Conservation (phyloP, 2,888 invertebrate genomes). For the Adela reaumurella region DNA sequence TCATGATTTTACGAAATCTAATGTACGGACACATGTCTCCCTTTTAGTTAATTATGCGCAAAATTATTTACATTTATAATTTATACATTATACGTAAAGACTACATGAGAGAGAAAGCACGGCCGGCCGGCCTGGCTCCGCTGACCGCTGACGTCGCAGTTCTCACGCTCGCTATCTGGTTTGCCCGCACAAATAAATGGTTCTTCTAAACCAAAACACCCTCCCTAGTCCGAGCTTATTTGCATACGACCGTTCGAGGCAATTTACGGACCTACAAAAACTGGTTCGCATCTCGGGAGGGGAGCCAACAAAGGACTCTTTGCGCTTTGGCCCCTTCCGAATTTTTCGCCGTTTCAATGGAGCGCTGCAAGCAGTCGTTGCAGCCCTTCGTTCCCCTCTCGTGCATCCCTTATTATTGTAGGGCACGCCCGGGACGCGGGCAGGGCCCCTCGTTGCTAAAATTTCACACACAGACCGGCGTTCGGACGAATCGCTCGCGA, state of each 20-base stretch:
- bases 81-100: no score
- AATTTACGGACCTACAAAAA: slow-evolving; percentile 50
- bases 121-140: no score
- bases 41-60: no score
- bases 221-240: not conserved
- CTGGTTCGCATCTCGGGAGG: slow-evolving; percentile 54
- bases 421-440: slow-evolving; percentile 41
- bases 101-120: no score
- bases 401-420: slow-evolving; percentile 52
- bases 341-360: slow-evolving; percentile 49
- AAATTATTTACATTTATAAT: no score
- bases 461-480: slow-evolving; percentile 43
- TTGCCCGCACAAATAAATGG: not conserved
- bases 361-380: slow-evolving; percentile 26
- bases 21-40: no score
- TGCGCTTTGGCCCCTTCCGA: slow-evolving; percentile 45
- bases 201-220: not conserved
- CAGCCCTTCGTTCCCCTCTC: slow-evolving; percentile 55
- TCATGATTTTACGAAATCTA: no score
- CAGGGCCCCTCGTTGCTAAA: slow-evolving; percentile 51
- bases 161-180: not conserved
- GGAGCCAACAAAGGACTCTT: slow-evolving; percentile 47
- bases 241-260: slow-evolving; percentile 14
- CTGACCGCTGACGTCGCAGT: no score
- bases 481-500: slow-evolving; percentile 38